These are phyloP conservation scores for Zenarchopterus dispar DNA, from an alignment of 2,797 vertebrate species.

Conservation along the genomic window DNA sequence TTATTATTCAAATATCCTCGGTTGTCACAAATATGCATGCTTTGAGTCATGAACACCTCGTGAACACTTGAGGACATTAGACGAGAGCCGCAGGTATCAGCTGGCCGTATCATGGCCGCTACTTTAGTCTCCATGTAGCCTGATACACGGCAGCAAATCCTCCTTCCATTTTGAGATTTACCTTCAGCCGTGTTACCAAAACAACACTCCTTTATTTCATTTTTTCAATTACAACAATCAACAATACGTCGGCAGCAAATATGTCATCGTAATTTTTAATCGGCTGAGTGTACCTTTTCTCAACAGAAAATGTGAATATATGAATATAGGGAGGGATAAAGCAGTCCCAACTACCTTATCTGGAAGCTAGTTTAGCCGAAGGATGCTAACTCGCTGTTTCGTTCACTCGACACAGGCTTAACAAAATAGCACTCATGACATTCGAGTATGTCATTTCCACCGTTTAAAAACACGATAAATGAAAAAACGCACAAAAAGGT, in stretches of 20 bases:
- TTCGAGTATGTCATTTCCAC: background rate
- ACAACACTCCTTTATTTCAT: background rate
- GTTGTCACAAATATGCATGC: no score
- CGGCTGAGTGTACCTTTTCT: background rate
- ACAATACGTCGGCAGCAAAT: fast-evolving
- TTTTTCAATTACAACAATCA: fast-evolving
- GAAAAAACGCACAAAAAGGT: no score
- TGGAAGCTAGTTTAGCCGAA: slow-evolving; percentile 6
- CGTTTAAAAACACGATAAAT: fast-evolving
- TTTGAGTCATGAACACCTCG: no score
- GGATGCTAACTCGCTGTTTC: background rate
- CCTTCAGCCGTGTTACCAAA: background rate
- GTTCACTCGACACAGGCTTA: background rate
- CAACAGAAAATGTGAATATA: no score
- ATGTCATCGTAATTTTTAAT: fast-evolving
- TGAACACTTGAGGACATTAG: no score
- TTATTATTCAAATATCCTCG: no score
- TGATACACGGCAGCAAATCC: background rate
- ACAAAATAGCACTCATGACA: slow-evolving; percentile 4
- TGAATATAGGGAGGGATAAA: no score
- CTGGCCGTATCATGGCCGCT: background rate
- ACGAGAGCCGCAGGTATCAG: no score
- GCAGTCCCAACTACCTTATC: background rate
- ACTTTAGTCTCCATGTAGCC: slow-evolving; percentile 3
- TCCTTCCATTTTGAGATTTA: slow-evolving; percentile 48